phyloP scores from a whole-genome alignment of 2,113 vertebrate species.

The Diadophis punctatus region DNA sequence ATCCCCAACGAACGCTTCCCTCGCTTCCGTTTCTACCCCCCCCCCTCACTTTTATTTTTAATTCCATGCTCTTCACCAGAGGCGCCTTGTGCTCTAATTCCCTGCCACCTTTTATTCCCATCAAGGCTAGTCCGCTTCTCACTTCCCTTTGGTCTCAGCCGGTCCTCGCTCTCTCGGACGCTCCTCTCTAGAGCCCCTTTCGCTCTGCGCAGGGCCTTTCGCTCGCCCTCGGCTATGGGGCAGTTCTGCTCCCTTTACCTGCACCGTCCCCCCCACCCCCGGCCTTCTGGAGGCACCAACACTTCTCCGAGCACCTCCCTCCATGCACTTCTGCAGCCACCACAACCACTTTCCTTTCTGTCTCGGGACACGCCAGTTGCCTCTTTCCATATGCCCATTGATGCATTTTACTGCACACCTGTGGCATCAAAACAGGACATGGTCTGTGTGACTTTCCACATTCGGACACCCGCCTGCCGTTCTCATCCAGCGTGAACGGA shows the following conservation, averaged over 20 bases:
- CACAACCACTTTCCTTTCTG: not conserved
- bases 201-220: accelerated
- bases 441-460: too few species aligned
- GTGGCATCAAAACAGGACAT: not conserved
- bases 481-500: not conserved
- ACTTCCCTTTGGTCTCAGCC: not conserved
- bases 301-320: not conserved
- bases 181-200: not conserved
- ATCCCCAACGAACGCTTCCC: not conserved
- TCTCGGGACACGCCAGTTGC: not conserved
- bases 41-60: not conserved
- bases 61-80: not conserved
- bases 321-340: accelerated
- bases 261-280: not conserved
- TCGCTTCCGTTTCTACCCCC: too few species aligned
- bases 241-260: too few species aligned
- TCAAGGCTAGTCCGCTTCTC: not conserved
- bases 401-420: not conserved
- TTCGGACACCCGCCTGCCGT: not conserved
- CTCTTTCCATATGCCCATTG: not conserved
- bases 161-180: not conserved
- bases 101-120: not conserved
- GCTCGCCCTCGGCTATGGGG: not conserved
- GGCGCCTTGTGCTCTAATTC: not conserved
- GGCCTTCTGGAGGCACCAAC: not conserved